Base-by-base conservation (phyloP, 2,113 vertebrate species). In the Zosterops pallidus region DNA sequence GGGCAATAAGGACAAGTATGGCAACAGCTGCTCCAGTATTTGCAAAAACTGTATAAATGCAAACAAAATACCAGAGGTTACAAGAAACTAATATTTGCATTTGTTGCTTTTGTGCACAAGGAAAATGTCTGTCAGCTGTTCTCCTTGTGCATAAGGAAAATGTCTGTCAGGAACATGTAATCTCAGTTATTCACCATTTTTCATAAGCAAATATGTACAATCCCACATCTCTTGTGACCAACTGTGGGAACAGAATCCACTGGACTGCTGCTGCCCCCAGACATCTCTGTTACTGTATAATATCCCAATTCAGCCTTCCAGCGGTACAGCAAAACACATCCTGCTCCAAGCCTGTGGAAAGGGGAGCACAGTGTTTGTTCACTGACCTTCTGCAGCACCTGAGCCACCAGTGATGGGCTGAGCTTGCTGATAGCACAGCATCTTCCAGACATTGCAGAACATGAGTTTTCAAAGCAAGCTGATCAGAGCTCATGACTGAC, bases 11-110 rank as follows among this genome's bases (percentile, higher is more conserved):
- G 90, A 89, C 92, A 91, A 96, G 92, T 80, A 95, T 75, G 95
- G 97, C 92, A 96, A 97, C 96, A 96, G 97, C 97, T 98, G 97
- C 83, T 93, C 85, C 71, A 89, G 56, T 84, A 93, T 96, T 97
- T 96, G 88, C 67, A 89, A 94, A 94, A 92, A 49, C 83, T 55
- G 33, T 70, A 33, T 89, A 89, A 93, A 96, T 23, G 69, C 96
- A 97, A 97, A 80, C 88, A 92, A 92, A 97, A 95, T 69, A 91
- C 81, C 83, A 95, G 82, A 86, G 86, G 90, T 93, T 96, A 90
- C 57, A 65, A 95, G 81, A 78, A 93, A 72, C 87, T 83, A 89
- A 72, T 83, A 86, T 96, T 93, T 95, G 84, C 84, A 78, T 96
- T 97, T 95, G 50, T 52, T 77, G 14, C n/a, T 86, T 75, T 77